Conservation (phyloP, 2,888 invertebrate genomes). For the Phlogophora meticulosa region DNA sequence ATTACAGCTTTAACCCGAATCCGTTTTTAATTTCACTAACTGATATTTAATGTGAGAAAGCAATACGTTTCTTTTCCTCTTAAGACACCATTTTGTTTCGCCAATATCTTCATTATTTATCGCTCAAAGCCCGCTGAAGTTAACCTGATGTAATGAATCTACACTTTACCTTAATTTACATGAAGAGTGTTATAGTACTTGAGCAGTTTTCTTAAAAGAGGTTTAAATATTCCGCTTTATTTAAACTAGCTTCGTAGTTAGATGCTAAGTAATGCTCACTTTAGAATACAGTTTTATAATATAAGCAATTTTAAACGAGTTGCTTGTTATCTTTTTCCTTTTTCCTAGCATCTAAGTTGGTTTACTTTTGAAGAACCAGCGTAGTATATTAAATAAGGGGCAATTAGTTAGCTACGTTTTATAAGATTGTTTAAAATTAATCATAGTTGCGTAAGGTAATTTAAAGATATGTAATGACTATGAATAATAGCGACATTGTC, state of each 20-base stretch:
- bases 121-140: constrained; percentile 63
- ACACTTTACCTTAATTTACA: constrained; percentile 82
- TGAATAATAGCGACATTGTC: not conserved
- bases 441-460: not conserved
- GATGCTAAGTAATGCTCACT: constrained; percentile 68
- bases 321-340: constrained; percentile 44
- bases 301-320: constrained; percentile 58
- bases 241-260: constrained; percentile 65
- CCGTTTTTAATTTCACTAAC: constrained; percentile 55
- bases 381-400: constrained; percentile 2
- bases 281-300: constrained; percentile 64
- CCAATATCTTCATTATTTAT: constrained; percentile 71
- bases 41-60: constrained; percentile 53
- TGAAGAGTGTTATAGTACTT: constrained; percentile 79
- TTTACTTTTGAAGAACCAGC: constrained; percentile 17
- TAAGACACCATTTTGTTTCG: constrained; percentile 48
- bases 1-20: constrained; percentile 51
- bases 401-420: constrained; percentile 12
- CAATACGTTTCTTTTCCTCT: constrained; percentile 34
- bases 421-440: constrained; percentile 5
- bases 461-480: not conserved
- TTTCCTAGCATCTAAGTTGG: constrained; percentile 24
- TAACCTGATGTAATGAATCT: constrained; percentile 80
- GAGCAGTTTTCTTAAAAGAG: constrained; percentile 80
- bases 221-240: constrained; percentile 79